A percentile compares a stretch with the other conserved stretches of the same genome.
Conservation (phyloP, 2,797 vertebrate genomes). For the Erpetoichthys calabaricus region DNA sequence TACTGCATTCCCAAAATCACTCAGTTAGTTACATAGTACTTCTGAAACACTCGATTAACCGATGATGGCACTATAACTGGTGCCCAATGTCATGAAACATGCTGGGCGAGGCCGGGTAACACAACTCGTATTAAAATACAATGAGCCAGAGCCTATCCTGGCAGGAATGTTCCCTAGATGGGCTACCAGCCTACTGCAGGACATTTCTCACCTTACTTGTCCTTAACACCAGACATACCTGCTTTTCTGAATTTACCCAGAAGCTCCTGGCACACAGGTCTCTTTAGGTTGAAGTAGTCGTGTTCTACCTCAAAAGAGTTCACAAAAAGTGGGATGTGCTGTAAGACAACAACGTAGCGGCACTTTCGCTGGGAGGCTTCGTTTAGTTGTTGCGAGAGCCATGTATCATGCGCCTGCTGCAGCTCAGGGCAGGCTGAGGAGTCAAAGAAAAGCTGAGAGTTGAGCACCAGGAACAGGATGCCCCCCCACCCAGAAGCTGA, state of each 20-base stretch:
- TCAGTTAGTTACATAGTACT: too few species aligned
- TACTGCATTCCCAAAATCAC: too few species aligned
- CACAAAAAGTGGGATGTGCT: conserved; percentile 87
- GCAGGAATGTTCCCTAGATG: too few species aligned
- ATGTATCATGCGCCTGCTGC: conserved; percentile 68
- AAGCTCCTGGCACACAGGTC: conserved; percentile 49
- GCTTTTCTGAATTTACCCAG: conserved; percentile 61
- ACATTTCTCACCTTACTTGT: too few species aligned
- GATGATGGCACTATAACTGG: too few species aligned
- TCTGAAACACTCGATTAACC: too few species aligned
- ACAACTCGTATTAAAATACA: too few species aligned
- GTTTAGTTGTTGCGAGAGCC: conserved; percentile 72
- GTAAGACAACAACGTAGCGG: conserved; percentile 73
- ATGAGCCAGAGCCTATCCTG: too few species aligned
- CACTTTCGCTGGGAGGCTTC: conserved; percentile 37
- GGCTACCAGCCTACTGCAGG: too few species aligned
- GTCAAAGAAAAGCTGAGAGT: conserved; percentile 81
- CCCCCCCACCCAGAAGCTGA: conserved; percentile 89
- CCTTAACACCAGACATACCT: conserved; percentile 43
- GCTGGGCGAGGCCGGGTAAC: too few species aligned
- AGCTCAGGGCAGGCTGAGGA: conserved; percentile 61
- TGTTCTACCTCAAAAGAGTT: conserved; percentile 65
- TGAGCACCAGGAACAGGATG: conserved; percentile 81
- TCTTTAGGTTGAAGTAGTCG: conserved; percentile 80
- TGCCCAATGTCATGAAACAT: too few species aligned